Evolutionary conservation across 2,113 vertebrate species (phyloP).

Genomic region (Abramis brama): DNA sequence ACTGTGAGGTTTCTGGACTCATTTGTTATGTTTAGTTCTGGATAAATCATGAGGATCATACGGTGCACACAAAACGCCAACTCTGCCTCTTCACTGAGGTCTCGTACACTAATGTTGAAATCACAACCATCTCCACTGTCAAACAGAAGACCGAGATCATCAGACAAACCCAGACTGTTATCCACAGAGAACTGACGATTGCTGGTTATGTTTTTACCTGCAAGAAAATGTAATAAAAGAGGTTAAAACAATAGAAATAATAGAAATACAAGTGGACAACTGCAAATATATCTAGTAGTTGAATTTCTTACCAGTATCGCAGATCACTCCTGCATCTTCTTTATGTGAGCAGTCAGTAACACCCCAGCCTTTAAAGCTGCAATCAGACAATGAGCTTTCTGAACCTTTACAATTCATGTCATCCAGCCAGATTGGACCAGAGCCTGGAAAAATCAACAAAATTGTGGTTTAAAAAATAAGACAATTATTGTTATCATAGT

Average conservation of each 20-base stretch:
- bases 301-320: conserved; percentile 66
- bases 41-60: conserved; percentile 68
- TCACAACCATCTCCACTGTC: conserved; percentile 72
- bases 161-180: conserved; percentile 68
- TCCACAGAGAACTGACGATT: conserved; percentile 62
- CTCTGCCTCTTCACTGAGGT: conserved; percentile 30
- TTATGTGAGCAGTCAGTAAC: conserved; percentile 73
- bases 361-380: conserved; percentile 73
- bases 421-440: conserved; percentile 78
- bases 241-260: background rate
- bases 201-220: conserved; percentile 1
- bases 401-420: conserved; percentile 74
- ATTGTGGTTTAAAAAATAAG: background rate
- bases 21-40: conserved; percentile 52
- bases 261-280: background rate
- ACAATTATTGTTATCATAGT: background rate
- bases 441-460: conserved; percentile 32
- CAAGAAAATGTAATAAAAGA: background rate
- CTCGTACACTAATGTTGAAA: conserved; percentile 62
- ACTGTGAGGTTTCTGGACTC: conserved; percentile 54
- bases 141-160: conserved; percentile 68
- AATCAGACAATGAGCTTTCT: conserved; percentile 71
- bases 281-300: background rate
- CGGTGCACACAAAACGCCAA: conserved; percentile 72
- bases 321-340: conserved; percentile 75